Evolutionary conservation across 2,888 invertebrate species (phyloP), one percentile per base, ranked within the genome.

Genomic region (Lycocerus yunnanus): DNA sequence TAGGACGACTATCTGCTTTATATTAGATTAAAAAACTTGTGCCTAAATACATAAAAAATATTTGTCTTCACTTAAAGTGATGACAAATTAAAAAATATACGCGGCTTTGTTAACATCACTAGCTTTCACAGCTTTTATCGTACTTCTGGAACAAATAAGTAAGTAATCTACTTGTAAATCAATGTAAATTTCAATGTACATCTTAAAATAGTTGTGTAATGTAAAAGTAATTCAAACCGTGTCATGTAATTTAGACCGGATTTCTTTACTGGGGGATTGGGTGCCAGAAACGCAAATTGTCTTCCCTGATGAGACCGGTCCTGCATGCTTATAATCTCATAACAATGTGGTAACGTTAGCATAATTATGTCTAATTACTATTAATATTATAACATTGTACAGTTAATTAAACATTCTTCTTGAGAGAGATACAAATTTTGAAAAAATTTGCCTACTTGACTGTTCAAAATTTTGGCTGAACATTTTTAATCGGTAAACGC

Each of bases 121-220:
- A 24, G 68, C 68, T 68, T 68, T 68, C n/a, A 15, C 20, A 63
- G 69, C 63, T 27, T 59, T 68, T 70, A 63, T 18, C 61, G 61
- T 63, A 63, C 20, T 63, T 63, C 61, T 63, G 43, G 43, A 43
- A 43, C 43, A 43, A 43, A 43, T 43, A 43, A 43, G 8, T 43
- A 43, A 43, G n/a, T 43, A 27, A 27, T 13, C 27, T 43, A 43
- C 43, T 43, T 43, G 43, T 43, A 43, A 43, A 43, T 43, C 43
- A 43, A n/a, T 43, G 43, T 43, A 43, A 43, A 43, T 43, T 43
- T 43, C n/a, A 43, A n/a, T 43, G 43, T 43, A 43, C n/a, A 43
- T 43, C 43, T 43, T 43, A 43, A 43, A 43, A 43, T 43, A 43
- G 43, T 43, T 43, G 43, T 43, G n/a, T 43, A 43, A 6, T 43